A percentile compares a stretch with the other conserved stretches of the same genome.
Conservation (phyloP, 2,888 invertebrate genomes). For the Nycteola revayana region DNA sequence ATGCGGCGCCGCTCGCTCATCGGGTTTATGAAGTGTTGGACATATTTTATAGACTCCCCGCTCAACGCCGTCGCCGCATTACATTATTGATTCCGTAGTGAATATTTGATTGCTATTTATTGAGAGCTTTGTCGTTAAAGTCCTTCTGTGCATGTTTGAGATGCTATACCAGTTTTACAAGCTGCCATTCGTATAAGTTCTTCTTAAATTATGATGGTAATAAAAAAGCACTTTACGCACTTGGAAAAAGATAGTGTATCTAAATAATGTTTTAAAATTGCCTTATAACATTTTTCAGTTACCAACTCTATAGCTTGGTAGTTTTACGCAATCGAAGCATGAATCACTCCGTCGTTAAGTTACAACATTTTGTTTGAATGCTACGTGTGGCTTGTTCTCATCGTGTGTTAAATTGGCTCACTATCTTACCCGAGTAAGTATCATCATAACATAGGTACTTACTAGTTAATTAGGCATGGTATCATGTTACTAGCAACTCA, state of each 20-base stretch:
- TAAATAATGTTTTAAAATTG: no score
- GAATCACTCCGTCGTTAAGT: slow-evolving; percentile 45
- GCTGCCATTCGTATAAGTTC: slow-evolving; percentile 3
- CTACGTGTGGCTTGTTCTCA: slow-evolving; percentile 25
- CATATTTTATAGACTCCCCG: slow-evolving; percentile 36
- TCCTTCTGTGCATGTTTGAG: slow-evolving; percentile 5
- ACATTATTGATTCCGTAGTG: slow-evolving; percentile 38
- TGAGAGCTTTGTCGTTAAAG: slow-evolving; percentile 25
- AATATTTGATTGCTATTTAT: slow-evolving; percentile 43
- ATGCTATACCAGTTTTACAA: slow-evolving; percentile 8
- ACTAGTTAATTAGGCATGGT: slow-evolving; percentile 23
- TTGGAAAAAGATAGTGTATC: no score
- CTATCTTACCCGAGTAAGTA: slow-evolving; percentile 8
- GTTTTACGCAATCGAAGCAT: slow-evolving; percentile 47
- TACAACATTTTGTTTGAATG: slow-evolving; percentile 34
- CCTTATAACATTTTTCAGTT: no score
- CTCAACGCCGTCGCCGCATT: slow-evolving; percentile 21
- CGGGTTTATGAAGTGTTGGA: slow-evolving; percentile 44
- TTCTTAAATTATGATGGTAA: no score
- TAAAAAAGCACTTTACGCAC: no score
- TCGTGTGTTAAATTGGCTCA: slow-evolving; percentile 20
- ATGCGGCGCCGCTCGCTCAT: slow-evolving; percentile 25
- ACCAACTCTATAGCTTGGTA: slow-evolving; percentile 22
- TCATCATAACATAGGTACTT: slow-evolving; percentile 23
- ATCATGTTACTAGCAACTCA: slow-evolving; percentile 15